Evolutionary conservation across 2,888 invertebrate species (phyloP), one percentile per base, ranked within the genome.

Genomic region (Limnephilus lunatus): DNA sequence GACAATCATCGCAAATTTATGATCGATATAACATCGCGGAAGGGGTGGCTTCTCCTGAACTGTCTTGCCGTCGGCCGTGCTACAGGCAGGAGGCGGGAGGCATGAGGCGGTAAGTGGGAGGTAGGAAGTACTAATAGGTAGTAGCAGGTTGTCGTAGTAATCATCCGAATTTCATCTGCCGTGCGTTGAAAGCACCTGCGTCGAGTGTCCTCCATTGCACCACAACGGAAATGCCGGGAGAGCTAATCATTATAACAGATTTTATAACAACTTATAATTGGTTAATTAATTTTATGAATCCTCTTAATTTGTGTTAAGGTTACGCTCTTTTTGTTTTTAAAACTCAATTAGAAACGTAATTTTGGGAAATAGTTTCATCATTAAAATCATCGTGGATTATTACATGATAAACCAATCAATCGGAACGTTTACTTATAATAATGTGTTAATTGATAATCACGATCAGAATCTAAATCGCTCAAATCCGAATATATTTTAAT

Each of bases 141-240:
- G 35, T 35, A 90, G 19, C 85, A 31, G 35, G 53, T 87, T 81
- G 39, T 48, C 82, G 35, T 68, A 68, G 91, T 91, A 92, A 92
- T 92, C 91, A 92, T 91, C 32, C 89, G 91, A 92, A 86, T 91
- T 92, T 92, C 91, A 92, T 92, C 92, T 85, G 91, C 85, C 83
- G 85, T 81, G 44, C 86, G 91, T 92, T 91, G 83, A 80, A 81
- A 81, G 85, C 92, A 92, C 92, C 92, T 92, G 92, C 90, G 89
- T 81, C 92, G 19, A n/a, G 15, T 39, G 35, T 53, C 82, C 80
- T 85, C 53, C 68, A 53, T 53, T 68, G 68, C 25, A 25, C 39
- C 19, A 32, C 87, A 53, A 32, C 19, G 7, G 68, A 2, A 5
- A 44, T 86, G 14, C 30, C 7, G 15, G 30, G 12, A 86, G 35